phyloP scores from a whole-genome alignment of 1,140 invertebrate genomes.

The Mamestra configurata region DNA sequence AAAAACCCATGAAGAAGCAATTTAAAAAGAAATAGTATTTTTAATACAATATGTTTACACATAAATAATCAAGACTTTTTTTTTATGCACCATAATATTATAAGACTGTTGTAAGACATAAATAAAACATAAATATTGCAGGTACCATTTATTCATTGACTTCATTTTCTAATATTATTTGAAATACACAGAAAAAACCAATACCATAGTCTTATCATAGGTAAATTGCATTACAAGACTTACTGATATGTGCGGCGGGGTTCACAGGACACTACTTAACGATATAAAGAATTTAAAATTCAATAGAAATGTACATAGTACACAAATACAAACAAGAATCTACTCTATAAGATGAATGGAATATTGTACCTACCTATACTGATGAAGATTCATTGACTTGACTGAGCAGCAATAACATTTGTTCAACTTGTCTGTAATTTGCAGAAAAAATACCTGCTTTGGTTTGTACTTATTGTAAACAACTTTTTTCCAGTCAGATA shows the following conservation, averaged over 20 bases:
- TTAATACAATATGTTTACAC: background rate
- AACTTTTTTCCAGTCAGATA: background rate
- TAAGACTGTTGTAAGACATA: background rate
- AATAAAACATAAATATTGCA: constrained; percentile 48
- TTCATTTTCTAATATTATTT: constrained; percentile 41
- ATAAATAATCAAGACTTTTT: background rate
- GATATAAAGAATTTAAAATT: constrained; percentile 38
- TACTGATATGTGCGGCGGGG: constrained; percentile 33
- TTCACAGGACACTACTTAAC: constrained; percentile 39
- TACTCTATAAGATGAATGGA: constrained; percentile 23
- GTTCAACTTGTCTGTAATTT: background rate
- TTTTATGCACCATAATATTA: no score
- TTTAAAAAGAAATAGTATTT: constrained; percentile 76
- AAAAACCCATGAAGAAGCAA: constrained; percentile 68
- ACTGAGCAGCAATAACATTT: background rate
- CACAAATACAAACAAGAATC: constrained; percentile 58
- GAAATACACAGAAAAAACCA: constrained; percentile 31
- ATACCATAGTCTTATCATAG: constrained; percentile 17
- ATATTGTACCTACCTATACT: background rate
- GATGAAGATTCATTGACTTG: constrained; percentile 31
- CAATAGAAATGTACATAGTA: constrained; percentile 68
- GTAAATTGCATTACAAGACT: constrained; percentile 22
- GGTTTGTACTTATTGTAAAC: background rate
- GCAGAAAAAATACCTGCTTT: background rate
- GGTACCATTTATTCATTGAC: constrained; percentile 59